phyloP scores from a whole-genome alignment of 2,888 invertebrate species.

The Amiota communis region DNA sequence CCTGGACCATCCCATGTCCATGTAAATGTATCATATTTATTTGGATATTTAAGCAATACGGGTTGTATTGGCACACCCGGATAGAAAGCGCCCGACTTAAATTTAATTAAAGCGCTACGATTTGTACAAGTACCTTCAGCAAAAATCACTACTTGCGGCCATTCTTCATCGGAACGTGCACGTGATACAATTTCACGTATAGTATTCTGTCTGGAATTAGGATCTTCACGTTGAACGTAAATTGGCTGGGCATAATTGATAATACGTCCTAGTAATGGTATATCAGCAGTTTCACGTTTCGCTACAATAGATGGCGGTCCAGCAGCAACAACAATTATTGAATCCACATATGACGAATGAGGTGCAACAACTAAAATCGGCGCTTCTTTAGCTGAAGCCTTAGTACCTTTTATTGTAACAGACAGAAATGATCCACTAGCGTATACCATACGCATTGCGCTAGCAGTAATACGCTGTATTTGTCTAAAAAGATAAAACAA shows the following conservation, averaged over 20 bases:
- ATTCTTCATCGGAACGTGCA: slow-evolving; percentile 86
- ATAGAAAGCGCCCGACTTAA: slow-evolving; percentile 94
- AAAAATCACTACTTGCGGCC: slow-evolving; percentile 95
- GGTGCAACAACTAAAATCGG: slow-evolving; percentile 91
- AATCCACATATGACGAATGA: slow-evolving; percentile 93
- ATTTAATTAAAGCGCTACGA: slow-evolving; percentile 90
- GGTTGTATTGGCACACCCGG: slow-evolving; percentile 97
- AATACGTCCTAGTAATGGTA: slow-evolving; percentile 93
- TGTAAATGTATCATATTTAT: slow-evolving; percentile 89
- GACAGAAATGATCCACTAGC: slow-evolving; percentile 87
- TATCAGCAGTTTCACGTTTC: slow-evolving; percentile 85
- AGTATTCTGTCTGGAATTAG: slow-evolving; percentile 91
- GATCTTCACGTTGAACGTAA: slow-evolving; percentile 94
- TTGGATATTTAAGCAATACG: slow-evolving; percentile 92
- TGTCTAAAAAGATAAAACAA: slow-evolving; percentile 72
- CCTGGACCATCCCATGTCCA: slow-evolving; percentile 98
- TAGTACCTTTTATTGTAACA: slow-evolving; percentile 82
- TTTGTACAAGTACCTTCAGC: slow-evolving; percentile 98
- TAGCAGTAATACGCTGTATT: slow-evolving; percentile 79
- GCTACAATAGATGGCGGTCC: slow-evolving; percentile 93
- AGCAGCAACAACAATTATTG: slow-evolving; percentile 85
- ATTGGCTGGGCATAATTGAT: slow-evolving; percentile 96
- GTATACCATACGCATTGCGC: slow-evolving; percentile 84
- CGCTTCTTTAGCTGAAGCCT: slow-evolving; percentile 80
- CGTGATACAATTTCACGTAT: slow-evolving; percentile 90